These are phyloP conservation scores for Heliothis subflexa DNA, from an alignment of 1,140 invertebrate genomes.

Conservation along the genomic window DNA sequence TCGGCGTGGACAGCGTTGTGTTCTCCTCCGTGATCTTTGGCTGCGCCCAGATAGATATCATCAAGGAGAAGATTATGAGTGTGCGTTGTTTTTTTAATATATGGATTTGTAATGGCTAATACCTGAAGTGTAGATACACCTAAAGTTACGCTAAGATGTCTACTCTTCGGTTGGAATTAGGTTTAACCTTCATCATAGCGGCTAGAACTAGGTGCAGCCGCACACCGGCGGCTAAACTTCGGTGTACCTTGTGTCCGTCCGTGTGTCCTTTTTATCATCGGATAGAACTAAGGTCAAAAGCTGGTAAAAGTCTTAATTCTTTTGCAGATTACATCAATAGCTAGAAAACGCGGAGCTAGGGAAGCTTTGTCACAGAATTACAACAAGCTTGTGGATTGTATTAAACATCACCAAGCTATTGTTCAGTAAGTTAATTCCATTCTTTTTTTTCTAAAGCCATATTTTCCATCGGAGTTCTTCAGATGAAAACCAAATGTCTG, in stretches of 20 bases:
- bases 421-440: constrained; percentile 60
- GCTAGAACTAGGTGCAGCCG: too few relatives aligned
- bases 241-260: too few relatives aligned
- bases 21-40: constrained; percentile 75
- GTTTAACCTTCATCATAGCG: too few relatives aligned
- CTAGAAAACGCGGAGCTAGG: constrained; percentile 15
- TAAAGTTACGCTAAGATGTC: too few relatives aligned
- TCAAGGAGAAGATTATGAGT: constrained; percentile 75
- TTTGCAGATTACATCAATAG: constrained; percentile 55
- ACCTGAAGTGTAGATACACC: neutral
- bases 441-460: neutral
- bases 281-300: too few relatives aligned
- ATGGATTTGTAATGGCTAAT: neutral
- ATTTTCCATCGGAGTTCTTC: too few relatives aligned
- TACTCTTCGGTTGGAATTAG: too few relatives aligned
- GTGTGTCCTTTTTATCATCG: too few relatives aligned
- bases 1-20: constrained; percentile 77
- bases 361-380: constrained; percentile 56
- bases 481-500: too few relatives aligned
- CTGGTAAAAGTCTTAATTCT: neutral
- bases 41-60: constrained; percentile 75
- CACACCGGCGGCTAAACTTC: too few relatives aligned
- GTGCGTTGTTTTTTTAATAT: constrained; percentile 54
- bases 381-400: constrained; percentile 66
- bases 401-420: constrained; percentile 72